phyloP scores from a whole-genome alignment of 2,113 vertebrate species.

The Corydoras sp. region DNA sequence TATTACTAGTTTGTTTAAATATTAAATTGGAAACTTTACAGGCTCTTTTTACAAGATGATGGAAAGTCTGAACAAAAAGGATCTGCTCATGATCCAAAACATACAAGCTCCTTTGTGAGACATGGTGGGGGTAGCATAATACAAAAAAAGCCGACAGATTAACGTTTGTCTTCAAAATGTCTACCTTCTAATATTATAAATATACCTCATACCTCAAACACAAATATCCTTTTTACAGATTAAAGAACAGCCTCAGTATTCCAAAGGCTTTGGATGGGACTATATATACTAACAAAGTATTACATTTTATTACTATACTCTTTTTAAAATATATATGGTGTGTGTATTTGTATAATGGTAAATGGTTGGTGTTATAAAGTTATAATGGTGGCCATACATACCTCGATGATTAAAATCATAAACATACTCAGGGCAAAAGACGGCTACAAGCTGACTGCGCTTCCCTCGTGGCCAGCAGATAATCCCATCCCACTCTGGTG shows the following conservation, averaged over 20 bases:
- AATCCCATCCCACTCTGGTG: conserved; percentile 83
- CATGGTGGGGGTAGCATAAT: neutral
- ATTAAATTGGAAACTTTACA: neutral
- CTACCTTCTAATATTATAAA: too few relatives aligned
- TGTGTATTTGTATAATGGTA: neutral
- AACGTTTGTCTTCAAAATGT: too few relatives aligned
- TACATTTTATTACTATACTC: too few relatives aligned
- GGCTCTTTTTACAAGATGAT: too few relatives aligned
- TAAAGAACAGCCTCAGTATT: too few relatives aligned
- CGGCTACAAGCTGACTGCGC: conserved; percentile 67
- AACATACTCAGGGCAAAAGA: conserved; percentile 79
- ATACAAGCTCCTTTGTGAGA: too few relatives aligned
- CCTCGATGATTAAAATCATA: conserved; percentile 89
- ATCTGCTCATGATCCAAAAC: too few relatives aligned
- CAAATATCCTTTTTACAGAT: too few relatives aligned
- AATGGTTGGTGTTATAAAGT: neutral
- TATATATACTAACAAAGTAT: too few relatives aligned
- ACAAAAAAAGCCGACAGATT: neutral
- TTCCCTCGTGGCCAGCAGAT: conserved; percentile 80
- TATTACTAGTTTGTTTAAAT: neutral
- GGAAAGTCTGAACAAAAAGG: too few relatives aligned
- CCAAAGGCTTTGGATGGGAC: too few relatives aligned
- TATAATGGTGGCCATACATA: conserved; percentile 35
- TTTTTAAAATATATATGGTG: too few relatives aligned
- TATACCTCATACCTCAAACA: neutral